Evolutionary conservation across 2,888 invertebrate genomes (phyloP).

Genomic region (Netelia virgata): DNA sequence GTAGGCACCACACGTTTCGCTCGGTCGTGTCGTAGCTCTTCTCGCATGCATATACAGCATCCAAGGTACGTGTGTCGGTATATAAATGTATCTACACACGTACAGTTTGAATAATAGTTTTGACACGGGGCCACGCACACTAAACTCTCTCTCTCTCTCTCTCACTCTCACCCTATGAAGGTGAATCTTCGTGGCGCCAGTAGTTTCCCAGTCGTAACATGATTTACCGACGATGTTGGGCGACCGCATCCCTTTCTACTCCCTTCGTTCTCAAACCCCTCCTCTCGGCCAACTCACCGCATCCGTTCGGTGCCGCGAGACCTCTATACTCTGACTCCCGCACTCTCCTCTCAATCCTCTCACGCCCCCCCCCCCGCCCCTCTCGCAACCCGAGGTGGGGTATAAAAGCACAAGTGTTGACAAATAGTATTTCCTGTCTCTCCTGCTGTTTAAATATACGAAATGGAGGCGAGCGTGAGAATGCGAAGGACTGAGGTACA

Average conservation of each 20-base stretch:
- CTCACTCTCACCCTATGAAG: slow-evolving; percentile 16
- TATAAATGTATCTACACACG: not conserved
- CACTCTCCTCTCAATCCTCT: slow-evolving; percentile 2
- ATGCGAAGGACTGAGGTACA: slow-evolving; percentile 35
- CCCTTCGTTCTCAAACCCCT: slow-evolving; percentile 12
- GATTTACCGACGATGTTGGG: slow-evolving; percentile 75
- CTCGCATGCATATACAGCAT: slow-evolving; percentile 17
- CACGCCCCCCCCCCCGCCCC: slow-evolving; percentile 21
- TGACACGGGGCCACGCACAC: slow-evolving; percentile 63
- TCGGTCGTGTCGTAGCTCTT: slow-evolving; percentile 43
- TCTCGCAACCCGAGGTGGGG: slow-evolving; percentile 43
- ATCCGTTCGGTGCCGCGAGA: slow-evolving; percentile 31
- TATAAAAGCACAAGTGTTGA: slow-evolving; percentile 77
- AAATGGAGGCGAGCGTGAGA: slow-evolving; percentile 68
- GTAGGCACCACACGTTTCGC: slow-evolving; percentile 52
- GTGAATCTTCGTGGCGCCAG: slow-evolving; percentile 71
- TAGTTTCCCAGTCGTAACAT: slow-evolving; percentile 74
- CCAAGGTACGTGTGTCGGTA: not conserved
- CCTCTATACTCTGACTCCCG: slow-evolving; percentile 44
- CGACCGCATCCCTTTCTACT: slow-evolving; percentile 51
- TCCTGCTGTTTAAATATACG: slow-evolving; percentile 75
- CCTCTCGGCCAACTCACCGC: slow-evolving; percentile 30
- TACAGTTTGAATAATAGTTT: slow-evolving; percentile 62
- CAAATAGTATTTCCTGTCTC: slow-evolving; percentile 76
- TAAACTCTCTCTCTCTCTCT: slow-evolving; percentile 48